Evolutionary conservation across 2,113 vertebrate species (phyloP), one percentile per base, ranked within the genome.

Genomic region (Campylorhamphus procurvoides): DNA sequence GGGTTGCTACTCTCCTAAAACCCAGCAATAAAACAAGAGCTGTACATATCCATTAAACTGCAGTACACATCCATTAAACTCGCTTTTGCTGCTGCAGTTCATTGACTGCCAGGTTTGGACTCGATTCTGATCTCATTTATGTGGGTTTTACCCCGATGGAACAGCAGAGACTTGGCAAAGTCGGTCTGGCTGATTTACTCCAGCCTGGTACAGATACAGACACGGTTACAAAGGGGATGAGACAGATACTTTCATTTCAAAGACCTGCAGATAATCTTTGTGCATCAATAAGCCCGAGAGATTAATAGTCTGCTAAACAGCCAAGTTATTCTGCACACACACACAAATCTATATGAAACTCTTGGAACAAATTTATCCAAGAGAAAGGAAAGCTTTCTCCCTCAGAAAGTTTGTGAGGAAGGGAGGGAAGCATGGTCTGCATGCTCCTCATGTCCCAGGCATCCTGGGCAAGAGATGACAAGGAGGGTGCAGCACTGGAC

Each of bases 41-140:
- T 82, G 84, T 73, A 89, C 79, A 22, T 42, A 92, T 80, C 96
- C 90, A 96, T 96, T 95, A 96, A 93, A 59, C 87, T 49, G 91
- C 78, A 87, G 58, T 12, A 39, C 87, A 91, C 78, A 87, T 87
- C 94, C 84, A 95, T 96, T 96, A 95, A 87, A 87, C 15, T 78
- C 14, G 11, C 79, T 95, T 95, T 78, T 84, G 91, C 94, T 75
- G 88, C 83, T 66, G 77, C 71, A 64, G 84, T 81, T 94, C 96
- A 93, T 93, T 94, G 76, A 29, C 78, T 84, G 91, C 76, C 79
- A 46, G 82, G 2, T 33, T 23, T 56, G 84, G 73, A 4, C 40
- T 39, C 1, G 33, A 44, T 71, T 24, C 56, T 79, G 88, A 46
- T 90, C 87, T 50, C 6, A 0, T 60, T 60, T 9, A 35, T 0